Base-by-base conservation (phyloP, 2,888 invertebrate genomes). In the Norana najaformis region DNA sequence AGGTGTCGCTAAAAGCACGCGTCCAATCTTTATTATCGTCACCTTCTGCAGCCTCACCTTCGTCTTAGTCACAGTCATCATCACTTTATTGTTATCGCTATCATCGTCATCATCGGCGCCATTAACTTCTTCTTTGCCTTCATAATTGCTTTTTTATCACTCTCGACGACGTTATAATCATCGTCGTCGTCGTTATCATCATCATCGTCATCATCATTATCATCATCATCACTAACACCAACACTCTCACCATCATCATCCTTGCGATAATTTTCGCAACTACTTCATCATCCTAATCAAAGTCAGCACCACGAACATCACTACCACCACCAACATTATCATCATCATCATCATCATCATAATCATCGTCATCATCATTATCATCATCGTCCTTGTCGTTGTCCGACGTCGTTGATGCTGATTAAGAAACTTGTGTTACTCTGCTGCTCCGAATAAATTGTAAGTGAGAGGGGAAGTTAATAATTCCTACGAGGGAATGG, bases 131-230 rank as follows among this genome's bases (percentile, higher is more conserved):
- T 23, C 37, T 36, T 69, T 82, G 4, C 8, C 53, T 16, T 23
- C 11, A 36, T 83, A 13, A 16, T 35, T 89, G n/a, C n/a, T n/a
- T n/a, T n/a, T n/a, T n/a, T n/a, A n/a, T n/a, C n/a, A n/a, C n/a
- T n/a, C n/a, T n/a, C n/a, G n/a, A n/a, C n/a, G n/a, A n/a, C n/a
- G n/a, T n/a, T 69, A 89, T 89, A 16, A 47, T 14, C 34, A 35
- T 38, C 47, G 82, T 83, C 83, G 82, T 36, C 83, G n/a, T 89
- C 89, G 83, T 83, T 38, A 89, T 23, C 20, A 38, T 89, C 83
- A 89, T 37, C 89, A 89, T 83, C 89, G 83, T 83, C 89, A 89
- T 89, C 69, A 89, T 53, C 39, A 83, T 83, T 36, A 83, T 89
- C 83, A 83, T 89, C 36, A 35, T 35, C 69, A 30, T 30, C 36